A percentile compares a stretch with the other conserved stretches of the same genome.
Conservation (phyloP, 2,888 invertebrate species). For the Cheilosia vulpina region DNA sequence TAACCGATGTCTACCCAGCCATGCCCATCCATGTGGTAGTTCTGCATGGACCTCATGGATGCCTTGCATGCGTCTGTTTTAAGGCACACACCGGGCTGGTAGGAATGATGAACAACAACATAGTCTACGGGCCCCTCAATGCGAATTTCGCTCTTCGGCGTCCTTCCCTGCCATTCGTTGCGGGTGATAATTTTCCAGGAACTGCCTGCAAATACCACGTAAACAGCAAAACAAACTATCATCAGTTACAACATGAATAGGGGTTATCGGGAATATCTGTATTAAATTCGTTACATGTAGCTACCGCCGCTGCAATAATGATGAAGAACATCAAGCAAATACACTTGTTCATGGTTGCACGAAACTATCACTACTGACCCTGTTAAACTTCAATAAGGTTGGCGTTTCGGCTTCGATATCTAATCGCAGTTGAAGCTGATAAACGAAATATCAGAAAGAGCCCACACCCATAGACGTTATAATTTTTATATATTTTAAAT, state of each 20-base stretch:
- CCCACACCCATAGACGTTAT: background rate
- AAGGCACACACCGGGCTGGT: conserved; percentile 85
- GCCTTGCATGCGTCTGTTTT: conserved; percentile 84
- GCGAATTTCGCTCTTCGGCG: conserved; percentile 82
- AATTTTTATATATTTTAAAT: too few species aligned
- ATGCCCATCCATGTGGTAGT: conserved; percentile 85
- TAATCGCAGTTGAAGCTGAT: conserved; percentile 59
- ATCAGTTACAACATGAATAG: conserved; percentile 47
- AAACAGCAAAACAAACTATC: conserved; percentile 70
- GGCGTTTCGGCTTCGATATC: conserved; percentile 51
- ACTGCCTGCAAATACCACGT: conserved; percentile 53
- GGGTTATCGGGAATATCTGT: conserved; percentile 31
- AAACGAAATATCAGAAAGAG: background rate
- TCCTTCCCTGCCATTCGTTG: conserved; percentile 85
- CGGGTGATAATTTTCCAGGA: conserved; percentile 81
- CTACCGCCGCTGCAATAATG: conserved; percentile 37
- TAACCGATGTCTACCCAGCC: conserved; percentile 88
- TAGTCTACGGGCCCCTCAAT: conserved; percentile 85
- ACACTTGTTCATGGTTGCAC: conserved; percentile 68
- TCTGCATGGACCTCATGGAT: conserved; percentile 87
- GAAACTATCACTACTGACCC: conserved; percentile 58
- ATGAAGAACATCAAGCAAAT: conserved; percentile 41
- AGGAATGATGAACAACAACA: conserved; percentile 88
- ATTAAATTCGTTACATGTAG: conserved; percentile 64
- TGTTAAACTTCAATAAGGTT: conserved; percentile 8